phyloP scores from a whole-genome alignment of 2,113 vertebrate species.

The Bagarius yarrelli region DNA sequence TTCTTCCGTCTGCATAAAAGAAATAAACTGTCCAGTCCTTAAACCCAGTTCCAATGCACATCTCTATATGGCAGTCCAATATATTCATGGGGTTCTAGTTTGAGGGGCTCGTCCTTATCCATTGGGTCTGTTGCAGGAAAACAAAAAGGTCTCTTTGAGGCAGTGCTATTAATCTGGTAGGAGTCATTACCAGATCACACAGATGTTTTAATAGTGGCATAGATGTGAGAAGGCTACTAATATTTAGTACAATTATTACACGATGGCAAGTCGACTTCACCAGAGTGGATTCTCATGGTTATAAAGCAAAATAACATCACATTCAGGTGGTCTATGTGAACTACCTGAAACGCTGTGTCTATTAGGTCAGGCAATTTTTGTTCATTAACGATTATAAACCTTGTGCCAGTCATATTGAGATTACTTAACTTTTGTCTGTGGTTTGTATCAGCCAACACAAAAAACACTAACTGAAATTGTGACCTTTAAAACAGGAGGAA shows the following conservation, averaged over 20 bases:
- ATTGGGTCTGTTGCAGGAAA: background rate
- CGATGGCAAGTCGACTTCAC: background rate
- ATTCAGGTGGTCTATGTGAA: background rate
- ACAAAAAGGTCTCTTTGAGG: background rate
- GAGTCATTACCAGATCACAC: background rate
- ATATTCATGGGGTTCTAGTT: background rate
- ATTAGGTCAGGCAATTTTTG: background rate
- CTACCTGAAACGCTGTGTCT: background rate
- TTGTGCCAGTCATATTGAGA: background rate
- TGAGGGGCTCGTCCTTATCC: background rate
- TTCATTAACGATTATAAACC: background rate
- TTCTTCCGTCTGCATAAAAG: background rate
- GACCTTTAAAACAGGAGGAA: conserved; percentile 1
- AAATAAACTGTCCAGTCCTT: background rate
- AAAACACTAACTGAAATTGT: conserved; percentile 3
- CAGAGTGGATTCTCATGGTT: background rate
- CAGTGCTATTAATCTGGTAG: background rate
- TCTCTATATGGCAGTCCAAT: background rate
- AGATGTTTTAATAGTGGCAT: background rate
- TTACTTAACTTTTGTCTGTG: background rate
- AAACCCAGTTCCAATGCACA: background rate
- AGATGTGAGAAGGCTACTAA: background rate
- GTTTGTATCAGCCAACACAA: background rate
- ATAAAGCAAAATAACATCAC: background rate
- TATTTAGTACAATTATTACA: too few relatives aligned